A percentile compares a stretch with the other conserved stretches of the same genome.
Conservation (phyloP, 2,113 vertebrate genomes). For the Phalacrocorax carbo region DNA sequence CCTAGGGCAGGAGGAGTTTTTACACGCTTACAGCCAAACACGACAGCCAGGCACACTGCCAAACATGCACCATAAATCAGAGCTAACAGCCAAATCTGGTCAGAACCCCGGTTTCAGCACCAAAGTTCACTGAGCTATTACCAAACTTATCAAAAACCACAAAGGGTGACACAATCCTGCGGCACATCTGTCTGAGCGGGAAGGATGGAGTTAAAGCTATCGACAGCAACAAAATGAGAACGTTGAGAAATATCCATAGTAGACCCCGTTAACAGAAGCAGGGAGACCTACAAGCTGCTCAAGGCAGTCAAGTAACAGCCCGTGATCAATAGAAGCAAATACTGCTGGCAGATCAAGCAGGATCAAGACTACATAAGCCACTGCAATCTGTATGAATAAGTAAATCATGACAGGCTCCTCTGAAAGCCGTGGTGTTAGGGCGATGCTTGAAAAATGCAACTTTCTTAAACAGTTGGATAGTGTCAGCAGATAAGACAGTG, state of each 20-base stretch:
- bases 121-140: neutral
- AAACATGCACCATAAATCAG: neutral
- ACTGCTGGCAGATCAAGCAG: constrained; percentile 61
- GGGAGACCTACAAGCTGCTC: constrained; percentile 59
- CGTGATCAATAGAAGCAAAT: constrained; percentile 67
- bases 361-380: constrained; percentile 64
- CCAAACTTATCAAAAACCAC: neutral
- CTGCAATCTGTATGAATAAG: constrained; percentile 66
- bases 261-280: constrained; percentile 29
- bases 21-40: neutral
- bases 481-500: neutral
- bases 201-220: neutral
- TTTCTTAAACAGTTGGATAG: constrained; percentile 24
- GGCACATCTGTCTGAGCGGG: neutral
- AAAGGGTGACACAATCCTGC: neutral
- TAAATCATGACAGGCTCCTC: constrained; percentile 49
- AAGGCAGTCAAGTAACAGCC: constrained; percentile 47
- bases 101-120: neutral
- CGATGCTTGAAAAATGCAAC: constrained; percentile 16
- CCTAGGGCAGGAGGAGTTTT: neutral
- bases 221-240: constrained; percentile 8
- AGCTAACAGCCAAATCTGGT: neutral
- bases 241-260: neutral
- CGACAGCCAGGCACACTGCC: neutral
- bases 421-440: constrained; percentile 15